Evolutionary conservation across 2,888 invertebrate genomes (phyloP).

Genomic region (Perizoma flavofasciatum): DNA sequence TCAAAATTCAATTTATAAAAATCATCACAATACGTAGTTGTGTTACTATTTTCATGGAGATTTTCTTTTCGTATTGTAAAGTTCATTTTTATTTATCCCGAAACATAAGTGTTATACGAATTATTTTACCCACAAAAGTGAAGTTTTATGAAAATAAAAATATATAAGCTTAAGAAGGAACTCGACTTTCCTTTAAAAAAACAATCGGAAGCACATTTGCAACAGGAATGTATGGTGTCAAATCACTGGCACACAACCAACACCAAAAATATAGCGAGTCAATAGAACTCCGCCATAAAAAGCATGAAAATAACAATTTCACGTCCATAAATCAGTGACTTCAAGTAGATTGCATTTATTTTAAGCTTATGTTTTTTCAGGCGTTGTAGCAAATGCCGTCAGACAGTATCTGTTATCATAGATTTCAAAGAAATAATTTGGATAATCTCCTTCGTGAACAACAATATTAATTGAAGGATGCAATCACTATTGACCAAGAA

Average conservation of each 20-base stretch:
- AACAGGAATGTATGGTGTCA: slow-evolving; percentile 22
- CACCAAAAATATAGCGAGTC: slow-evolving; percentile 30
- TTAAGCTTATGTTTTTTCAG: not conserved
- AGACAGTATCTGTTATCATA: too few relatives aligned
- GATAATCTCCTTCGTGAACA: too few relatives aligned
- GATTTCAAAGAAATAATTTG: too few relatives aligned
- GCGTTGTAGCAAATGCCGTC: too few relatives aligned
- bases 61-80: not conserved
- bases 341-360: too few relatives aligned
- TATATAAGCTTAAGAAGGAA: too few relatives aligned
- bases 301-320: slow-evolving; percentile 14
- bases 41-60: not conserved
- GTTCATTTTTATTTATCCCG: too few relatives aligned
- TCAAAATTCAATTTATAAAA: not conserved
- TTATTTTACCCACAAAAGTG: too few relatives aligned
- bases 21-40: not conserved
- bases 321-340: slow-evolving; percentile 16
- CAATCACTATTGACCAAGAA: too few relatives aligned
- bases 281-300: slow-evolving; percentile 33
- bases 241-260: not conserved
- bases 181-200: not conserved
- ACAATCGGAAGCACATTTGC: not conserved
- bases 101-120: too few relatives aligned
- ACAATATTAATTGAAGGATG: too few relatives aligned
- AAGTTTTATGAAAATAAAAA: too few relatives aligned